phyloP scores from a whole-genome alignment of 1,140 invertebrate species.

The Contarinia nasturtii region DNA sequence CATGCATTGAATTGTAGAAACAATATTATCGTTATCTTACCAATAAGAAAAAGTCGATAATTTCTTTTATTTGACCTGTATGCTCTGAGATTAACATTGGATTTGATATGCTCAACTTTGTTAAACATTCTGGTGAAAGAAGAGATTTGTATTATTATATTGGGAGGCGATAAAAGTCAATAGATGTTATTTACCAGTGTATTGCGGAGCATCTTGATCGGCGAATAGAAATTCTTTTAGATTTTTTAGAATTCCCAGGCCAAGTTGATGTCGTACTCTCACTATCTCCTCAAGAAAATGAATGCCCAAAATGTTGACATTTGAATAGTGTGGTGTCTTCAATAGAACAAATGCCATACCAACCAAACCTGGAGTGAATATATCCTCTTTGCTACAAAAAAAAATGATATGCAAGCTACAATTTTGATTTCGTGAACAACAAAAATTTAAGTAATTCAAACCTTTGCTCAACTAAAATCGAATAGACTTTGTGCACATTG shows the following conservation, averaged over 20 bases:
- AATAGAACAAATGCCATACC: conserved; percentile 16
- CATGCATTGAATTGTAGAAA: too few relatives aligned
- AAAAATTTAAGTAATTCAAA: not conserved
- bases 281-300: conserved; percentile 18
- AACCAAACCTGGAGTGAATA: conserved; percentile 17
- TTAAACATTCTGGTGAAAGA: conserved; percentile 14
- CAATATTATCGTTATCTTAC: too few relatives aligned
- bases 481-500: conserved; percentile 16
- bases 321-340: conserved; percentile 11
- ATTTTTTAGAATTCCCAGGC: conserved; percentile 15
- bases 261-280: conserved; percentile 17
- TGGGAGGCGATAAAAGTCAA: too few relatives aligned
- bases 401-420: not conserved
- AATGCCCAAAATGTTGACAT: conserved; percentile 15
- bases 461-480: conserved; percentile 18
- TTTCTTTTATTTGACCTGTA: conserved; percentile 13
- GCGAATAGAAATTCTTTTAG: conserved; percentile 20
- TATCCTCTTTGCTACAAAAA: conserved; percentile 14
- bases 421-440: too few relatives aligned
- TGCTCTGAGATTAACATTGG: conserved; percentile 20
- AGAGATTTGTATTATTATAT: not conserved
- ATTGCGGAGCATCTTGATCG: conserved; percentile 19
- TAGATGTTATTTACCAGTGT: conserved; percentile 9
- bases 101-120: conserved; percentile 17
- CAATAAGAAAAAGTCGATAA: conserved; percentile 20